Percentiles rank a stretch among this genome's conserved stretches.
Conservation (phyloP, 2,113 vertebrate genomes). For the Engraulis encrasicolus region DNA sequence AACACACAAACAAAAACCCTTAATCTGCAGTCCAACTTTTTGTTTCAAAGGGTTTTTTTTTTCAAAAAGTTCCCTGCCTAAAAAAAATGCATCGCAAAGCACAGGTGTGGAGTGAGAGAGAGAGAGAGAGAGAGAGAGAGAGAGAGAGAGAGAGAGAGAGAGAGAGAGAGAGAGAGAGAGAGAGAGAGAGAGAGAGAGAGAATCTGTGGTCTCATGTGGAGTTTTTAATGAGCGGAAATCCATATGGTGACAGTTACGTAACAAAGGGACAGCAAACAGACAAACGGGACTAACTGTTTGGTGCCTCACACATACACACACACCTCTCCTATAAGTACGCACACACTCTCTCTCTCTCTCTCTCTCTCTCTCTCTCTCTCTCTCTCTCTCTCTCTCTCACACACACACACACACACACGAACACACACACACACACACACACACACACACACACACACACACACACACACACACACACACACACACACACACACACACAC, state of each 20-base stretch:
- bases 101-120: slow-evolving; percentile 28
- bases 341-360: too few species aligned
- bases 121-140: too few species aligned
- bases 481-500: slow-evolving; percentile 8
- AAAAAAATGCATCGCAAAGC: slow-evolving; percentile 38
- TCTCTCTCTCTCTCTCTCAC: neutral
- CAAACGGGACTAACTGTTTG: slow-evolving; percentile 25
- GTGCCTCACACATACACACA: slow-evolving; percentile 24
- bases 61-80: slow-evolving; percentile 22
- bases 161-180: too few species aligned
- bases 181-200: too few species aligned
- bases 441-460: slow-evolving; percentile 15
- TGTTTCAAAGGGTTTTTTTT: too few species aligned
- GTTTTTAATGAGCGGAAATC: neutral
- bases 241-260: slow-evolving; percentile 18
- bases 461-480: slow-evolving; percentile 14
- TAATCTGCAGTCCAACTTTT: neutral
- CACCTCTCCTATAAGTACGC: too few species aligned
- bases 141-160: too few species aligned
- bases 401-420: slow-evolving; percentile 17
- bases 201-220: neutral
- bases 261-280: slow-evolving; percentile 23
- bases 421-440: slow-evolving; percentile 9
- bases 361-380: too few species aligned
- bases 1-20: neutral